A percentile compares a stretch with the other conserved stretches of the same genome.
phyloP scores from a whole-genome alignment of 2,797 vertebrate genomes.

The Microcaecilia unicolor region DNA sequence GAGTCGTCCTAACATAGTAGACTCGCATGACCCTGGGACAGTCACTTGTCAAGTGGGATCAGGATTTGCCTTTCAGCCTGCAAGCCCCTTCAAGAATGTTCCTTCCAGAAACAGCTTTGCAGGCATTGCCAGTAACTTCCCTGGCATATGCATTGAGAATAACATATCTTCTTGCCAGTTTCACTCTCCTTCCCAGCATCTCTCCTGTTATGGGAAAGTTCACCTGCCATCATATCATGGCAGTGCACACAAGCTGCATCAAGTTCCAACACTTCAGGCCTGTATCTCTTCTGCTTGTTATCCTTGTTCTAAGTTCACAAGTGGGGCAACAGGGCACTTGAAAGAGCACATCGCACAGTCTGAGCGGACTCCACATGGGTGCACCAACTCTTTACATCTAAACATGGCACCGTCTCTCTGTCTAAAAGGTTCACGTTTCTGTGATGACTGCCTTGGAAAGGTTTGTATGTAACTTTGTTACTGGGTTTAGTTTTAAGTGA shows the following conservation, averaged over 20 bases:
- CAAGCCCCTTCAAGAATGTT: conserved; percentile 49
- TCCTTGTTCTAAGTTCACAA: conserved; percentile 53
- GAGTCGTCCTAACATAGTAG: conserved; percentile 52
- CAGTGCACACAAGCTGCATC: conserved; percentile 51
- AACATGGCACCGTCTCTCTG: conserved; percentile 73
- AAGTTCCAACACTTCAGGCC: conserved; percentile 49
- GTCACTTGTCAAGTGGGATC: conserved; percentile 64
- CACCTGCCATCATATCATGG: conserved; percentile 58
- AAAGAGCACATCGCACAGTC: conserved; percentile 50
- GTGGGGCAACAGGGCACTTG: conserved; percentile 45
- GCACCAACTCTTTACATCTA: conserved; percentile 80
- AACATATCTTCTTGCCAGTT: conserved; percentile 49
- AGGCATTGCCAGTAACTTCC: conserved; percentile 39
- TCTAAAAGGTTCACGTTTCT: conserved; percentile 83
- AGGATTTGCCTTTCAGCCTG: conserved; percentile 45
- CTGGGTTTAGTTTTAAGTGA: conserved; percentile 7
- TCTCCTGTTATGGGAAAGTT: conserved; percentile 71
- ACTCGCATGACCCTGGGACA: conserved; percentile 50
- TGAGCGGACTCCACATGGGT: conserved; percentile 64
- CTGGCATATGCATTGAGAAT: conserved; percentile 53
- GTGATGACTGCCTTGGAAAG: conserved; percentile 83
- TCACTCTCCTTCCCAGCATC: conserved; percentile 43
- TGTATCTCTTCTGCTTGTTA: conserved; percentile 54
- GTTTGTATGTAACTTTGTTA: conserved; percentile 59
- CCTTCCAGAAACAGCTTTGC: conserved; percentile 37